Evolutionary conservation across 2,113 vertebrate species (phyloP).

Genomic region (Tilapia sparmanii): DNA sequence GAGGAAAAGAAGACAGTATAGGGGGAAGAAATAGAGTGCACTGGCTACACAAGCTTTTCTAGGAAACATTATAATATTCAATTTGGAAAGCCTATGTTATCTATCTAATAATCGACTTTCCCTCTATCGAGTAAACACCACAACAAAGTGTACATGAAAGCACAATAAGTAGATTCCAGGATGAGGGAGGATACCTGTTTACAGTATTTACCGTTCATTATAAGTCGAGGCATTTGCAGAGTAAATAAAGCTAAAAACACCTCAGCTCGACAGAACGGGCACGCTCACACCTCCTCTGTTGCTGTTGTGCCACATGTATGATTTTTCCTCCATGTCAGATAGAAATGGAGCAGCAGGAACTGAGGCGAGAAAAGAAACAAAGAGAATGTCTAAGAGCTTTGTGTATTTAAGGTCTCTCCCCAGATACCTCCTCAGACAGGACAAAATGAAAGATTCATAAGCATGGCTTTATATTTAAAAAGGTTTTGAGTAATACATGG

Average conservation of each 20-base stretch:
- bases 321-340: conserved; percentile 5
- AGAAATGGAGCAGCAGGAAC: conserved; percentile 2
- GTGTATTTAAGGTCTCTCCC: conserved; percentile 67
- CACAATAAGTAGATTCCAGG: background rate
- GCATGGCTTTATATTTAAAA: conserved; percentile 61
- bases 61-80: conserved; percentile 15
- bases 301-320: conserved; percentile 8
- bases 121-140: background rate
- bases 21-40: conserved; percentile 3
- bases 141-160: background rate
- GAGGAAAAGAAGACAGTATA: conserved; percentile 28
- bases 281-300: background rate
- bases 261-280: background rate
- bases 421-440: conserved; percentile 62
- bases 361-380: conserved; percentile 21
- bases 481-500: conserved; percentile 45
- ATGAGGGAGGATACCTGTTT: background rate
- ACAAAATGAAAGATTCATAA: conserved; percentile 73
- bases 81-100: background rate
- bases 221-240: background rate
- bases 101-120: background rate
- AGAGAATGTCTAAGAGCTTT: conserved; percentile 62
- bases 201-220: conserved; percentile 27
- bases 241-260: background rate
- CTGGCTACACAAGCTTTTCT: conserved; percentile 10